These are phyloP conservation scores for Palaemon carinicauda DNA, from an alignment of 1,140 invertebrate genomes.

Conservation along the genomic window DNA sequence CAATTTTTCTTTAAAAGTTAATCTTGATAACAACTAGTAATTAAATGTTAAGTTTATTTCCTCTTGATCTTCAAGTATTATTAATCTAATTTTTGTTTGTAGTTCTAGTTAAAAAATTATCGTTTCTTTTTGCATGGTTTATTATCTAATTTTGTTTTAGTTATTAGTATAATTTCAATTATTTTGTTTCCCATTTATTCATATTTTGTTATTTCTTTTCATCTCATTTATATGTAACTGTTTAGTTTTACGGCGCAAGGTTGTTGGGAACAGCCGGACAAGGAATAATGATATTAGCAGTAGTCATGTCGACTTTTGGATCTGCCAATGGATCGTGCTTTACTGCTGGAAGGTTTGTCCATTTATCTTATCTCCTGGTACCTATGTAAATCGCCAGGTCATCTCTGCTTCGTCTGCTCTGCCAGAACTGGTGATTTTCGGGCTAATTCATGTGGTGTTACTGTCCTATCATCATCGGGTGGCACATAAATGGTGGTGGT, in stretches of 20 bases:
- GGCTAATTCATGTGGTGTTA: too few relatives aligned
- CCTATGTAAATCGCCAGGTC: not conserved
- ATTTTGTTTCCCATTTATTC: not conserved
- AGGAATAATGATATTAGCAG: constrained; percentile 67
- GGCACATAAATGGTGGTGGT: too few relatives aligned
- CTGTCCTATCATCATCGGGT: too few relatives aligned
- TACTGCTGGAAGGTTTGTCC: constrained; percentile 79
- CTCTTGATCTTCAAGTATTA: too few relatives aligned
- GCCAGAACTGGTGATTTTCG: not conserved
- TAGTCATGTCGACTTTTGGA: constrained; percentile 95
- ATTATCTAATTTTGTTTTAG: not conserved
- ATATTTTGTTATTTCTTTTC: not conserved
- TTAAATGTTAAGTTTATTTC: not conserved
- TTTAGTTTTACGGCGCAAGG: constrained; percentile 63
- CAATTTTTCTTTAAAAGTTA: not conserved
- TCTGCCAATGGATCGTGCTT: constrained; percentile 97
- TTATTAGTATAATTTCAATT: not conserved
- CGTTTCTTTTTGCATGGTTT: too few relatives aligned
- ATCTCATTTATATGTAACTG: not conserved
- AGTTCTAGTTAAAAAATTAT: too few relatives aligned
- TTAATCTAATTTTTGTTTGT: too few relatives aligned
- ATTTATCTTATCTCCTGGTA: not conserved
- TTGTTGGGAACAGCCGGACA: constrained; percentile 23
- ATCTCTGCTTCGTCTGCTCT: not conserved
- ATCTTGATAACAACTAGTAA: too few relatives aligned